phyloP scores from a whole-genome alignment of 2,888 invertebrate genomes.

The Cryptocephalus primarius region DNA sequence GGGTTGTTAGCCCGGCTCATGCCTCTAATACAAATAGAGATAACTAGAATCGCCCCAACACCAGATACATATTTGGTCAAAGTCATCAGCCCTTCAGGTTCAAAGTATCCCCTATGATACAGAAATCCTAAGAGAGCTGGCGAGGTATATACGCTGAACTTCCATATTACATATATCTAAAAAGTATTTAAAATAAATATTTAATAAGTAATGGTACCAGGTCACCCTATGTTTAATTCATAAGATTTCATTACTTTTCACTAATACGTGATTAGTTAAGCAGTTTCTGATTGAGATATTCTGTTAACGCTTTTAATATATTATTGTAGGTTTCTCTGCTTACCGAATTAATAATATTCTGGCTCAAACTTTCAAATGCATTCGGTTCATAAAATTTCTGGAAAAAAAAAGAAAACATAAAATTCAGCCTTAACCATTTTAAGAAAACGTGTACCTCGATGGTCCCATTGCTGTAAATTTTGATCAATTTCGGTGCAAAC shows the following conservation, averaged over 20 bases:
- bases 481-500: constrained; percentile 59
- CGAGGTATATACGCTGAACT: constrained; percentile 60
- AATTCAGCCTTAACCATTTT: background rate
- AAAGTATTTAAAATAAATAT: constrained; percentile 13
- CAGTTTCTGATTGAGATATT: no score
- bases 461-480: constrained; percentile 55
- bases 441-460: constrained; percentile 30
- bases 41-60: constrained; percentile 53
- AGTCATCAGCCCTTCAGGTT: constrained; percentile 43
- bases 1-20: constrained; percentile 57
- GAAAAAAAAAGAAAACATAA: constrained; percentile 18
- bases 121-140: constrained; percentile 63
- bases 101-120: constrained; percentile 55
- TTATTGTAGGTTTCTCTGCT: constrained; percentile 25
- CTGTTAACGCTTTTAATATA: background rate
- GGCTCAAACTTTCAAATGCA: constrained; percentile 59
- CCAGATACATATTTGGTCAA: constrained; percentile 52
- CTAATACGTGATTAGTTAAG: no score
- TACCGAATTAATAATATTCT: constrained; percentile 58
- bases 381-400: constrained; percentile 59
- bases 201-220: no score
- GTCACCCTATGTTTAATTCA: no score
- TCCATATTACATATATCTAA: constrained; percentile 55
- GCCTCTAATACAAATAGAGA: constrained; percentile 55
- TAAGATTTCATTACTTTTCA: no score